Evolutionary conservation across 2,888 invertebrate species (phyloP), one percentile per base, ranked within the genome.

Genomic region (Apamea crenata): DNA sequence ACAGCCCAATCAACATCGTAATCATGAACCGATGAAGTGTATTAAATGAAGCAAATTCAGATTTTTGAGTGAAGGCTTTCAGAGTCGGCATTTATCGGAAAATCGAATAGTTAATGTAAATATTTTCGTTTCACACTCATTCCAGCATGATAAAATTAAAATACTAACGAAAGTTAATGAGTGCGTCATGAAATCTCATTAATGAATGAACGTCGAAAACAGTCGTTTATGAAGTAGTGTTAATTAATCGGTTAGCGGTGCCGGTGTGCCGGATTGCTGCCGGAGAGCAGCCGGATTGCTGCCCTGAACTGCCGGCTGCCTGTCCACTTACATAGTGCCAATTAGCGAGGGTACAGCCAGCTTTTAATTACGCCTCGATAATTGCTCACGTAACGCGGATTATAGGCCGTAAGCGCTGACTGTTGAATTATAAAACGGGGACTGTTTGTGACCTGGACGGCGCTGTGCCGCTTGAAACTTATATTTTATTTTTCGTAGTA

Each of bases 331-430:
- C 75, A 82, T 78, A 83, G 83, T 76, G 83, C 77, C 87, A 85
- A 88, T 88, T 85, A 85, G 78, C 75, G 70, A 73, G 82, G 73
- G 85, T 70, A 87, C 78, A 87, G 77, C 69, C 78, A 77, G 87
- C 87, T 88, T 91, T 90, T 91, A 89, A 91, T 91, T 90, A 91
- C 53, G 70, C 29, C 68, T 78, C 84, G 78, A 88, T 91, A 88
- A 91, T 90, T 87, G 88, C 68, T 82, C 82, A 82, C 84, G 84
- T 81, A 77, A 85, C 82, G 69, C 32, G 61, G 80, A 90, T 91
- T 90, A 89, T 76, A 88, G 85, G 82, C 71, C 78, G 80, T 75
- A 80, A 84, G 74, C 74, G 78, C 72, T 72, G 65, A 72, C 71
- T 76, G 73, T 59, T 77, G 78, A 82, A 87, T 87, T 87, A 77